Base-by-base conservation (phyloP, 2,888 invertebrate species). In the Lithophane ornitopus region DNA sequence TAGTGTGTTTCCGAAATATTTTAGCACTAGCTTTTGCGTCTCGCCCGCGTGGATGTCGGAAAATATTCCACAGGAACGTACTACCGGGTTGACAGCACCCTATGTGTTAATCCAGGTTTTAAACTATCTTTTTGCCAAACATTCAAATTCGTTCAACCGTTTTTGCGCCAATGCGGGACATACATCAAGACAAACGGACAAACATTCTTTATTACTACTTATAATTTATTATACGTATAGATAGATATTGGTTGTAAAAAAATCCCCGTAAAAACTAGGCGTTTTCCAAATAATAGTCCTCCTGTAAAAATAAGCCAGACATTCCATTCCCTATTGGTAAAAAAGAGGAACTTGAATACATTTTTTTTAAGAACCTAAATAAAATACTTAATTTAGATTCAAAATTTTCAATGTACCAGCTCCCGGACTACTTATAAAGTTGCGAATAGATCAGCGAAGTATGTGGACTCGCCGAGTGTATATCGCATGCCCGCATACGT, bases 401-500 rank as follows among this genome's bases (percentile, higher is more conserved):
- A 44, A 44, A 11, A 44, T 44, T 44, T 44, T 22, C 22, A 49
- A 67, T 49, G 7, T 58, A 41, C 76, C 39, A 44, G 62, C 76
- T 76, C 82, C 63, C 12, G n/a, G 16, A 28, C 58, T 69, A 65
- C 44, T 66, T 80, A 81, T 67, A 74, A 81, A 74, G 56, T 74
- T 63, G 68, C 61, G 82, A 72, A 80, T 76, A 71, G 83, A 84
- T 82, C 74, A 85, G 72, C 70, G 59, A 34, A 67, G 70, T 77
- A 58, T 81, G 76, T 79, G 73, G 70, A 74, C 78, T 71, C 66
- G 68, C 63, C 66, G 66, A 68, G 62, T 70, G 75, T 76, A 62
- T 81, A 82, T 85, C 78, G 78, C 78, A 86, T 67, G 78, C 80
- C 49, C 76, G 82, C 87, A 87, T 89, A 83, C 86, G 78, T 73